Evolutionary conservation across 1,140 invertebrate genomes (phyloP).

Genomic region (Stenopsyche tienmushanensis): DNA sequence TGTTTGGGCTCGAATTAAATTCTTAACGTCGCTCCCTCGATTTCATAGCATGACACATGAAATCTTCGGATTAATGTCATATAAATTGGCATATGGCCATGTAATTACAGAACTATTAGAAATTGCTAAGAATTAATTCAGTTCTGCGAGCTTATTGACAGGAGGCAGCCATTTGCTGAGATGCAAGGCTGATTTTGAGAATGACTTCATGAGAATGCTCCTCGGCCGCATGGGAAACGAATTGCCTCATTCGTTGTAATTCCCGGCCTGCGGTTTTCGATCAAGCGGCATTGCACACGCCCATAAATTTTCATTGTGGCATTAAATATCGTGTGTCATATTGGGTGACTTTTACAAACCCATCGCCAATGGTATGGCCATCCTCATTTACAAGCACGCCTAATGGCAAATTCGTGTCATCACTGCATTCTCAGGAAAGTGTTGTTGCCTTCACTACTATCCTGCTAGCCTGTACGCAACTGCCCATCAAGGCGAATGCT

Average conservation of each 20-base stretch:
- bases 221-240: not conserved
- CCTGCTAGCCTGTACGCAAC: not conserved
- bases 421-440: slow-evolving; percentile 10
- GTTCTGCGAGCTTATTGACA: no score
- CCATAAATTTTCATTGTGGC: slow-evolving; percentile 19
- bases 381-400: not conserved
- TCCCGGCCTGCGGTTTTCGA: not conserved
- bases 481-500: not conserved
- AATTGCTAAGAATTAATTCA: no score
- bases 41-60: no score
- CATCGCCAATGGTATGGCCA: not conserved
- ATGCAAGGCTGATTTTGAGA: no score
- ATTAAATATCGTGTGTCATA: slow-evolving; percentile 11
- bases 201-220: no score
- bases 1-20: no score
- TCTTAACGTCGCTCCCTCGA: no score
- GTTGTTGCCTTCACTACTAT: not conserved
- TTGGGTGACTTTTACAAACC: slow-evolving; percentile 4
- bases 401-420: slow-evolving; percentile 19
- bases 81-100: no score
- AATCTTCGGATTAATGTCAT: no score
- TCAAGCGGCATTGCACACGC: not conserved
- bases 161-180: no score
- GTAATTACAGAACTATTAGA: no score
- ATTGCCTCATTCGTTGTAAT: slow-evolving; percentile 5